Percentiles rank a stretch among this genome's conserved stretches.
phyloP scores from a whole-genome alignment of 2,888 invertebrate species.

The Tetropium fuscum region DNA sequence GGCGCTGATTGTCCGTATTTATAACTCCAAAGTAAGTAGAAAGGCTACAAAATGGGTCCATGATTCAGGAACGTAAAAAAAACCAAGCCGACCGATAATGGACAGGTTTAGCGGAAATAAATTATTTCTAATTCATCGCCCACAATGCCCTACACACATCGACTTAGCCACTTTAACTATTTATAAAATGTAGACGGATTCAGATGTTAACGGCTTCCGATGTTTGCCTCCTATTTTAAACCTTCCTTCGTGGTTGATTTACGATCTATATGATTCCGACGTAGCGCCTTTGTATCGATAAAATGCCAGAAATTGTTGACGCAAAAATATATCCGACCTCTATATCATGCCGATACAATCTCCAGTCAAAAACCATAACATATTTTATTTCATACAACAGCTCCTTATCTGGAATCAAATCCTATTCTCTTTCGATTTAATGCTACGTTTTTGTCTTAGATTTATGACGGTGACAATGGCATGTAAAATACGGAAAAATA shows the following conservation, averaged over 20 bases:
- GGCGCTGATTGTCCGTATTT: no score
- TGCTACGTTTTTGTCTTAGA: constrained; percentile 4
- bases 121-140: not conserved
- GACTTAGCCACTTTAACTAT: not conserved
- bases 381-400: constrained; percentile 33
- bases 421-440: constrained; percentile 32
- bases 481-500: no score
- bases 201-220: constrained; percentile 29
- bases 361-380: constrained; percentile 28
- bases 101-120: no score
- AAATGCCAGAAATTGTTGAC: constrained; percentile 35
- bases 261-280: constrained; percentile 30
- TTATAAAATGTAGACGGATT: constrained; percentile 16
- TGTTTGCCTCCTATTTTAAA: constrained; percentile 24
- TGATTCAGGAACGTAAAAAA: no score
- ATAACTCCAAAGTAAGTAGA: no score
- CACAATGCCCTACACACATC: not conserved
- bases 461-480: not conserved
- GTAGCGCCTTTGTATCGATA: constrained; percentile 39
- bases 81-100: no score
- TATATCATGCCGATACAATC: constrained; percentile 27
- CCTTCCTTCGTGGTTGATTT: constrained; percentile 30
- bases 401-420: constrained; percentile 36
- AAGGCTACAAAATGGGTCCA: no score
- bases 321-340: constrained; percentile 24